Base-by-base conservation (phyloP, 2,797 vertebrate genomes). In the Natrix natrix region DNA sequence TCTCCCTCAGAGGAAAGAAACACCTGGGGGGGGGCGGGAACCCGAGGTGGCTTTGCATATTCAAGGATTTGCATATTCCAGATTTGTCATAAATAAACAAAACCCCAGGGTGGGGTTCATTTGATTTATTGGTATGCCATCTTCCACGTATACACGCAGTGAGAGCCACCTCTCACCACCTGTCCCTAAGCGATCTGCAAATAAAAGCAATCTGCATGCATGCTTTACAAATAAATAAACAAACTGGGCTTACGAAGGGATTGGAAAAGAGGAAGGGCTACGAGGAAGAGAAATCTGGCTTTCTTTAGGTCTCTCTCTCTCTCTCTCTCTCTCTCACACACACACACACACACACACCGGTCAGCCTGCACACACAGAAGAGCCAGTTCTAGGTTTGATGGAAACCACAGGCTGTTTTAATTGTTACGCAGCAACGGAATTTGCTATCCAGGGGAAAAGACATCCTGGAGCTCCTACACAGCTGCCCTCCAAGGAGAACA, bases 11-110 rank as follows among this genome's bases (percentile, higher is more conserved):
- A 22, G 43, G 43, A 24, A 83, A 48, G 10, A 24, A 83, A 83
- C 20, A 11, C 24, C 22, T 48, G 74, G 48, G 48, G 48, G 48
- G 48, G 48, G 48, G 48, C 4, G 5, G 48, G 5, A 22, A 83
- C 22, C 10, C 5, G 10, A 24, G 4, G 20, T 24, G 20, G 43
- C 8, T 83, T 83, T 1, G 0, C 13, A 78, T 56, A 59, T 59
- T 26, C 8, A 4, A 55, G n/a, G 56, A 10, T 3, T 60, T 78
- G 74, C 12, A 52, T 66, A 63, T 55, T 86, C 59, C 28, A 10
- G 32, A 66, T 56, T 57, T 57, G 48, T 26, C 24, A 11, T 7
- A 55, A 4, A 7, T 1, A 6, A n/a, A 3, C 54, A 22, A 6
- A 22, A 13, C 14, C 32, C 24, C 28, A 3, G 3, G 10, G 8